phyloP scores from a whole-genome alignment of 2,113 vertebrate species.

The Pyxicephalus adspersus region DNA sequence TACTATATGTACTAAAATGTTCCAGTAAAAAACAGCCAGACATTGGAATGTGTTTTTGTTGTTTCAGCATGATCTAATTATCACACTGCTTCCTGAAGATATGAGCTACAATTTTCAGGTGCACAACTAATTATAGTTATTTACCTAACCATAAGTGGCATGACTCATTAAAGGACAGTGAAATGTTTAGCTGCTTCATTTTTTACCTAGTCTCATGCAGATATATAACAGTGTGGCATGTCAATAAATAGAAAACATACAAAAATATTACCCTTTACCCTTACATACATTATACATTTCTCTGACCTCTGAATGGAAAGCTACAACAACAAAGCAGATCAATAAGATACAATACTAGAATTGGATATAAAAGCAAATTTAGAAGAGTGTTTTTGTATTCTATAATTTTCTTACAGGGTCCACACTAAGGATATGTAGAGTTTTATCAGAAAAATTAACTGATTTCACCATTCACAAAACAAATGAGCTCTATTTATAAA shows the following conservation, averaged over 20 bases:
- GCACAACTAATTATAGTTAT: conserved; percentile 27
- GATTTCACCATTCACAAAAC: too few relatives aligned
- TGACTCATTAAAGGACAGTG: background rate
- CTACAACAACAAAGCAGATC: too few relatives aligned
- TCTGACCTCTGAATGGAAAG: too few relatives aligned
- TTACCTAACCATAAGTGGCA: conserved; percentile 12
- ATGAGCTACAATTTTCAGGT: conserved; percentile 25
- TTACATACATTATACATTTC: too few relatives aligned
- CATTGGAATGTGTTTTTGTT: background rate
- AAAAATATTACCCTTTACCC: too few relatives aligned
- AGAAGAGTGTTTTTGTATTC: too few relatives aligned
- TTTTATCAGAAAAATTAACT: too few relatives aligned
- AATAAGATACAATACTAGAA: too few relatives aligned
- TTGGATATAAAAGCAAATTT: too few relatives aligned
- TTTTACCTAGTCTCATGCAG: background rate
- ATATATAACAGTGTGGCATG: background rate
- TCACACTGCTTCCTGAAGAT: conserved; percentile 9
- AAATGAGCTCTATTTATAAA: too few relatives aligned
- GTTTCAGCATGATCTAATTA: conserved; percentile 30
- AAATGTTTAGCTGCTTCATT: background rate
- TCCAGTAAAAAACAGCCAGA: conserved; percentile 7
- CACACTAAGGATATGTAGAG: too few relatives aligned
- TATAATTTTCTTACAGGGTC: too few relatives aligned
- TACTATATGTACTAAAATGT: conserved; percentile 11
- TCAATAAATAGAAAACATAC: background rate